Percentiles rank a stretch among this genome's conserved stretches.
Conservation (phyloP, 1,140 invertebrate genomes). For the Caerostris darwini region DNA sequence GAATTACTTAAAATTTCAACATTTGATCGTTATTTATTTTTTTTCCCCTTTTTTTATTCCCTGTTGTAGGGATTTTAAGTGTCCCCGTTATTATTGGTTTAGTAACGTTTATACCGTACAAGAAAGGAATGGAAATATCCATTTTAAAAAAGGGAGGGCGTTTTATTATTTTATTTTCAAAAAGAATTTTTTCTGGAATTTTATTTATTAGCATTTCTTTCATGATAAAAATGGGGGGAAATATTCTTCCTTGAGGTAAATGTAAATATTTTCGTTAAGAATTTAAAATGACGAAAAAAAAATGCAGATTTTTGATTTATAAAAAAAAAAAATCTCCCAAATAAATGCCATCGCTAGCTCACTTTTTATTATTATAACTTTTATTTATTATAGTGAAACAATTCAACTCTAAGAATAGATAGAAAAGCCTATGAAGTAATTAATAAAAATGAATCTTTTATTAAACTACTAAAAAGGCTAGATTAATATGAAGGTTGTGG, state of each 20-base stretch:
- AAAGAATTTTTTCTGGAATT: background rate
- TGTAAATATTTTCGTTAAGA: slow-evolving; percentile 1
- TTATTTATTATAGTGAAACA: background rate
- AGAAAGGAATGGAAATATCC: background rate
- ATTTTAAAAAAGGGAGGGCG: background rate
- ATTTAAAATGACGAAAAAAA: background rate
- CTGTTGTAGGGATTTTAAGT: background rate
- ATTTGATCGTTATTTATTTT: slow-evolving; percentile 13
- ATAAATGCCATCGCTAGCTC: background rate
- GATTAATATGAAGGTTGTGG: no score
- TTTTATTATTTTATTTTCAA: no score
- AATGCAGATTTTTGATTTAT: background rate
- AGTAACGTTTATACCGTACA: background rate
- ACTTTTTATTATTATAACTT: background rate
- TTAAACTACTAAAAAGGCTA: no score
- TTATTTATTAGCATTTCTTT: slow-evolving; percentile 27
- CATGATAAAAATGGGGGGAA: background rate
- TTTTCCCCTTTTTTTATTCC: no score
- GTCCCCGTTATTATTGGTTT: background rate
- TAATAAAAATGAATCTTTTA: background rate
- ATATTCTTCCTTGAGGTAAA: background rate
- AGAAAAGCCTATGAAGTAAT: background rate
- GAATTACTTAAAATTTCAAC: slow-evolving; percentile 33
- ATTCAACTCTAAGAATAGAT: background rate
- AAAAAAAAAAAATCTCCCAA: background rate